A percentile compares a stretch with the other conserved stretches of the same genome.
phyloP scores from a whole-genome alignment of 2,888 invertebrate species.

The Megastigmus dorsalis region DNA sequence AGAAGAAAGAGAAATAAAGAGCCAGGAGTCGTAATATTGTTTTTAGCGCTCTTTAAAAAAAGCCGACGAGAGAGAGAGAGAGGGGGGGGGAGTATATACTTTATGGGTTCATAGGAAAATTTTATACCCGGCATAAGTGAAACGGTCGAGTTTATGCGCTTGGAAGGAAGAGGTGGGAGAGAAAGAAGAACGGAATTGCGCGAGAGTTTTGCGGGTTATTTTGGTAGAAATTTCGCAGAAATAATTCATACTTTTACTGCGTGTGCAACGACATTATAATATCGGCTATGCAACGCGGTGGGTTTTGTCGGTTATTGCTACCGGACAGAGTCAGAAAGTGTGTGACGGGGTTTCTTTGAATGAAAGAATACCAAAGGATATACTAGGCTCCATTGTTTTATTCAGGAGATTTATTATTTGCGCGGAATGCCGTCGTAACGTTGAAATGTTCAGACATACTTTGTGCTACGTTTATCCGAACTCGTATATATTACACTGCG shows the following conservation, averaged over 20 bases:
- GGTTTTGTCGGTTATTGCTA: neutral
- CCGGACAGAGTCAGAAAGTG: no score
- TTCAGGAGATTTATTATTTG: neutral
- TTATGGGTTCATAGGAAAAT: slow-evolving; percentile 10
- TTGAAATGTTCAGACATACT: no score
- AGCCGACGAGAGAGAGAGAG: neutral
- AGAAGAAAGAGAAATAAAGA: neutral
- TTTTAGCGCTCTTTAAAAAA: slow-evolving; percentile 29
- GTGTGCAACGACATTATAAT: no score
- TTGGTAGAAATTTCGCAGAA: slow-evolving; percentile 10
- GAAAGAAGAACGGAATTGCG: neutral
- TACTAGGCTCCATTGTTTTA: no score
- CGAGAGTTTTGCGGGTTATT: slow-evolving; percentile 10
- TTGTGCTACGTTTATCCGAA: no score
- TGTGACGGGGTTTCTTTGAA: neutral
- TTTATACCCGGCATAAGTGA: slow-evolving; percentile 32
- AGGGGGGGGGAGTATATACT: neutral
- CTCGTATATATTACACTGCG: no score
- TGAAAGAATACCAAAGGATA: neutral
- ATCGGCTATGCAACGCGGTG: neutral
- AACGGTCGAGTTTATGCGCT: slow-evolving; percentile 7
- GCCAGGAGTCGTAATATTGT: slow-evolving; percentile 12
- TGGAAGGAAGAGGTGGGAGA: neutral
- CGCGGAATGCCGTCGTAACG: neutral
- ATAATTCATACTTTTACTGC: slow-evolving; percentile 28